Evolutionary conservation across 2,888 invertebrate species (phyloP), one percentile per base, ranked within the genome.

Genomic region (Dynastes maya): DNA sequence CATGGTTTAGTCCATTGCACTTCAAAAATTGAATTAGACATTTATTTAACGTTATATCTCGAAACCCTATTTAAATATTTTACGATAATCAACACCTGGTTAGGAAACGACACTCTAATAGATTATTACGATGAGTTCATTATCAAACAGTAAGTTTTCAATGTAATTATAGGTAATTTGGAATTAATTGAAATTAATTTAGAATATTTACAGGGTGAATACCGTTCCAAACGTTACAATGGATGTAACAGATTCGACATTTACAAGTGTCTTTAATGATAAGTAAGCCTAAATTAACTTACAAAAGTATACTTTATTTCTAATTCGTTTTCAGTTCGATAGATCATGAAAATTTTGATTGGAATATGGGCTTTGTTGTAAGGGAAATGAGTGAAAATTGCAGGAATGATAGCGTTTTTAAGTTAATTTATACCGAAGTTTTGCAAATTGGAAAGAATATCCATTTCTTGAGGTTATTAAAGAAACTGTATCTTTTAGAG

Each of bases 361-460:
- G 55, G 67, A 32, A 67, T 27, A 80, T 80, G 77, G 77, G 80
- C 27, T 82, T 80, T 53, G 37, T 77, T 8, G 65, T 82, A 0
- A 80, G 82, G 11, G 82, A 83, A 70, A 64, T 86, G 22, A 82
- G 83, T 55, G 82, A 84, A 9, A 77, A 75, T 13, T 84, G 81
- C 37, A 79, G 81, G 78, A 77, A 82, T 0, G 85, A 87, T 78
- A 83, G 84, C 13, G 78, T 88, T n/a, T 81, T 89, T 2, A 81
- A 83, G 64, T 83, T 88, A 65, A 86, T 89, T 58, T 80, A 82
- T 29, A 85, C 83, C 0, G 82, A 85, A 37, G 86, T 88, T 9
- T 79, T 88, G 49, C 85, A 87, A 83, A 86, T 88, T n/a, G 88
- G 88, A 0, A 85, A 83, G 76, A 88, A 88, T 81, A 84, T 88